These are phyloP conservation scores for Argopecten irradians DNA, from an alignment of 1,140 invertebrate genomes.

Conservation along the genomic window DNA sequence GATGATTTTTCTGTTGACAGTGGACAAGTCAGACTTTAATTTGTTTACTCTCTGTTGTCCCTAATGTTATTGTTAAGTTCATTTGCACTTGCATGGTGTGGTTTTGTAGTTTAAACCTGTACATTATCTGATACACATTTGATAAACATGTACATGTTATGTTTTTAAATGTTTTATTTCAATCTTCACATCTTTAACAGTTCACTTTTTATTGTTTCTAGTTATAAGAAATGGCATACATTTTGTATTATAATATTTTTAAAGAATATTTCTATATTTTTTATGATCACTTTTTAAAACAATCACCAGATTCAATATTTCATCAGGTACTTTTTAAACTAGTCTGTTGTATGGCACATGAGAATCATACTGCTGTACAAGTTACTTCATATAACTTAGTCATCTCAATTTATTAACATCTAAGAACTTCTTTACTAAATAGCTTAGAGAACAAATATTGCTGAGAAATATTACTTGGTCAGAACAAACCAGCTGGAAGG, in stretches of 20 bases:
- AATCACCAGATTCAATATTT: neutral
- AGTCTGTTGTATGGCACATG: neutral
- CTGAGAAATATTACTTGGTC: too few species aligned
- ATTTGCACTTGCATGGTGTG: neutral
- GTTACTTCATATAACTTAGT: too few species aligned
- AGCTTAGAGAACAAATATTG: too few species aligned
- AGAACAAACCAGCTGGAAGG: too few species aligned
- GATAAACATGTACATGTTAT: neutral
- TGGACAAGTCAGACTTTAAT: neutral
- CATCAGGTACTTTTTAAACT: neutral
- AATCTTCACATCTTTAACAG: neutral
- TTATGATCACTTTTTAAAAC: constrained; percentile 5
- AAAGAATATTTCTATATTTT: too few species aligned
- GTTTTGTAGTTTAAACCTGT: constrained; percentile 16
- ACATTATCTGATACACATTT: neutral
- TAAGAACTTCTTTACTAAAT: too few species aligned
- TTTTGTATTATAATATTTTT: neutral
- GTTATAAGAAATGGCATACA: neutral
- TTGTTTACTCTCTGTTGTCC: neutral
- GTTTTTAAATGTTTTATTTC: neutral
- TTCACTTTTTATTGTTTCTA: neutral
- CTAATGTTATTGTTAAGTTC: neutral
- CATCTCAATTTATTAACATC: too few species aligned
- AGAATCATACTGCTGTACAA: too few species aligned
- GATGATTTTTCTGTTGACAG: neutral